A percentile compares a stretch with the other conserved stretches of the same genome.
These are phyloP conservation scores for Petrosia ficiformis DNA, from an alignment of 37 sponge, comb jelly and placozoan genomes.

Conservation along the genomic window DNA sequence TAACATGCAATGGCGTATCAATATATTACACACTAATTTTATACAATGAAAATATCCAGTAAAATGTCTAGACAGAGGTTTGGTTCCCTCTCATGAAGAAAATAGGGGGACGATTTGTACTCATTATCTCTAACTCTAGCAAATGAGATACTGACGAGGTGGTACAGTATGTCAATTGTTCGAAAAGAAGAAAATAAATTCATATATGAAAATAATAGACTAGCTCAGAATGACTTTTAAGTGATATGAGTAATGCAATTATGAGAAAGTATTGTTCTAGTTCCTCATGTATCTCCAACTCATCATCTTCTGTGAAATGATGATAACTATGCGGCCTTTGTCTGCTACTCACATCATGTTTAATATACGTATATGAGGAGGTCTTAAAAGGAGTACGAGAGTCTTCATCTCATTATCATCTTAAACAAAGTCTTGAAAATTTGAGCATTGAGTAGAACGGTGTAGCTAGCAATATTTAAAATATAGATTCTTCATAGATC, in stretches of 20 bases:
- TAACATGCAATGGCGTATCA: too few relatives aligned
- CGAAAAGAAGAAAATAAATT: constrained; percentile 27
- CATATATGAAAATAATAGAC: neutral
- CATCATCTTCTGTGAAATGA: neutral
- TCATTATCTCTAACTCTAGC: constrained; percentile 90
- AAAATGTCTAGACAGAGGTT: constrained; percentile 86
- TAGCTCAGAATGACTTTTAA: neutral
- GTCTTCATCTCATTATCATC: too few relatives aligned
- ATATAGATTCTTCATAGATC: too few relatives aligned
- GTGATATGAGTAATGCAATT: neutral
- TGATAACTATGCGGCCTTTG: too few relatives aligned
- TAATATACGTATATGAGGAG: too few relatives aligned
- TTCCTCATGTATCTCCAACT: neutral
- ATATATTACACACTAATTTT: too few relatives aligned
- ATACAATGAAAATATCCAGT: constrained; percentile 92
- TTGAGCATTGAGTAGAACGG: too few relatives aligned
- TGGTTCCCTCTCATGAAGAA: constrained; percentile 95
- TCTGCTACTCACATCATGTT: too few relatives aligned
- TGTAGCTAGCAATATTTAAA: too few relatives aligned
- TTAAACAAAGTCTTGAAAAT: too few relatives aligned
- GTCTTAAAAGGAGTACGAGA: too few relatives aligned
- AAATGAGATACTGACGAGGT: constrained; percentile 79
- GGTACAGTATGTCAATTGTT: constrained; percentile 60
- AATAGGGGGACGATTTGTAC: constrained; percentile 76
- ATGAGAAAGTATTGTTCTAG: neutral